Evolutionary conservation across 2,888 invertebrate genomes (phyloP).

Genomic region (Ennomos quercinarius): DNA sequence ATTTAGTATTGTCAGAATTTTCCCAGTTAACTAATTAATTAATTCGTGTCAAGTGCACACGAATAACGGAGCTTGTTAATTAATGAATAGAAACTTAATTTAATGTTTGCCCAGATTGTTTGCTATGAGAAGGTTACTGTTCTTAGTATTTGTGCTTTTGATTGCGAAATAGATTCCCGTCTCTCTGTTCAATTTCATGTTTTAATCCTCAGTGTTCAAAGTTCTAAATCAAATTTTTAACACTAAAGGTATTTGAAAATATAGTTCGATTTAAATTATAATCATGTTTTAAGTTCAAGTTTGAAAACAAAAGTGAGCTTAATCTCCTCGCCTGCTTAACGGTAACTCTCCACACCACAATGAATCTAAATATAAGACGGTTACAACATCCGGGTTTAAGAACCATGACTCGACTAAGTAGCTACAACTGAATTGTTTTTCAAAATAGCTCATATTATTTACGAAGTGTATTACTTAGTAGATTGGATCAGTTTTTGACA

Average conservation of each 20-base stretch:
- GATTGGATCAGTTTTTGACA: constrained; percentile 41
- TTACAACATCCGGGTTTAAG: constrained; percentile 70
- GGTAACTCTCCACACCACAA: constrained; percentile 69
- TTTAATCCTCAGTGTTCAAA: no score
- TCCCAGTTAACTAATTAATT: constrained; percentile 63
- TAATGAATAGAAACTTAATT: constrained; percentile 62
- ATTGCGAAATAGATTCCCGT: no score
- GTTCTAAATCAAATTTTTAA: neutral
- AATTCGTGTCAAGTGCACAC: constrained; percentile 76
- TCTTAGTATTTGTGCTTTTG: no score
- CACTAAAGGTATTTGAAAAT: neutral
- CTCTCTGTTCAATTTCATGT: no score
- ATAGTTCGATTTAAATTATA: neutral
- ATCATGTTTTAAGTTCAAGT: constrained; percentile 44
- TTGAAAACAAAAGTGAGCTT: constrained; percentile 79
- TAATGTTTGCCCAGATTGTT: constrained; percentile 65
- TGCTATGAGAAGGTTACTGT: constrained; percentile 20
- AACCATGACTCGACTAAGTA: constrained; percentile 62
- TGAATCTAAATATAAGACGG: constrained; percentile 70
- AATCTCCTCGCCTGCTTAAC: constrained; percentile 68
- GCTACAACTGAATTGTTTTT: constrained; percentile 53
- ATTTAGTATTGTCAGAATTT: constrained; percentile 64
- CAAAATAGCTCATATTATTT: constrained; percentile 56
- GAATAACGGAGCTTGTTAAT: constrained; percentile 58
- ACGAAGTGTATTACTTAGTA: constrained; percentile 41